Conservation (phyloP, 2,888 invertebrate genomes). For the Cosmia pyralina region DNA sequence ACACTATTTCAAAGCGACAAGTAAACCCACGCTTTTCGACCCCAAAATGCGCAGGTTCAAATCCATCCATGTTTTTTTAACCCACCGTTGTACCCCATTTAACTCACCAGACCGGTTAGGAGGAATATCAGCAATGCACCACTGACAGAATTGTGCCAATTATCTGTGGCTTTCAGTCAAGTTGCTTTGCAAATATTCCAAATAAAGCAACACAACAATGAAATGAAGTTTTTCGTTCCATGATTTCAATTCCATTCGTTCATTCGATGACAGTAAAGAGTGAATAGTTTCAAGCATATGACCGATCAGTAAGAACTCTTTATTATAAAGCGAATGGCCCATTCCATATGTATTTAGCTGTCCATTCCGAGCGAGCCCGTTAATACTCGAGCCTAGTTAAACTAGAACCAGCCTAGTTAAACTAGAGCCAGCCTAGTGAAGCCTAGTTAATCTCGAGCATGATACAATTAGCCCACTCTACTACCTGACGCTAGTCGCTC, state of each 20-base stretch:
- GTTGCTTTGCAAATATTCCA: constrained; percentile 70
- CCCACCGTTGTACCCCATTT: background rate
- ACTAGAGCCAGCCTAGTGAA: constrained; percentile 3
- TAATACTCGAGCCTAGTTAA: constrained; percentile 15
- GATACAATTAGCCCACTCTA: constrained; percentile 37
- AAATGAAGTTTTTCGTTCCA: constrained; percentile 52
- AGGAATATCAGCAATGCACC: constrained; percentile 16
- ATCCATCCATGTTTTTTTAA: background rate
- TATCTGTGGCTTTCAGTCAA: background rate
- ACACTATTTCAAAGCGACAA: constrained; percentile 51
- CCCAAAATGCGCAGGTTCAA: constrained; percentile 2
- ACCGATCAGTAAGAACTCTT: constrained; percentile 32
- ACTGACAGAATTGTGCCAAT: constrained; percentile 2
- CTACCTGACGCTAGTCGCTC: constrained; percentile 55
- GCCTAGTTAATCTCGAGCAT: constrained; percentile 18
- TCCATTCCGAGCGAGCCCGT: constrained; percentile 18
- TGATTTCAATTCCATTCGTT: constrained; percentile 50
- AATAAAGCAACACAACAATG: constrained; percentile 71
- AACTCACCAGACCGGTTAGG: constrained; percentile 3
- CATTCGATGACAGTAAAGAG: constrained; percentile 41
- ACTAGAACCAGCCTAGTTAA: background rate
- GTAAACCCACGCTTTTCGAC: constrained; percentile 17
- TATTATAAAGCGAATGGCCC: constrained; percentile 55
- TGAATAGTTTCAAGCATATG: constrained; percentile 51
- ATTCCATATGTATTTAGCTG: constrained; percentile 53